Conservation (phyloP, 2,888 invertebrate species). For the Neocrepidodera transversa region DNA sequence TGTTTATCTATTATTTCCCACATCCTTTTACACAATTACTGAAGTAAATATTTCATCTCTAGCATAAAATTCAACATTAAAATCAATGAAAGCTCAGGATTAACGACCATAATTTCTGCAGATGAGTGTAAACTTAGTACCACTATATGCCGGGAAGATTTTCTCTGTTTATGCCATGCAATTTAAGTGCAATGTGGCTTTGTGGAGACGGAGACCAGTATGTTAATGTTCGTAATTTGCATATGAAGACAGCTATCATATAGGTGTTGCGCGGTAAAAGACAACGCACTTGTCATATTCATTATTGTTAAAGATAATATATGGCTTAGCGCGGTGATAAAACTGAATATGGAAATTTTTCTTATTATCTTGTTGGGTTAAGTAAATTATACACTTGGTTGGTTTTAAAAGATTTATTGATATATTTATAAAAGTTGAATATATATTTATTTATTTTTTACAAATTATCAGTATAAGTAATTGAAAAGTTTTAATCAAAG, state of each 20-base stretch:
- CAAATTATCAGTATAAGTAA: no score
- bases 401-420: no score
- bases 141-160: constrained; percentile 4
- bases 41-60: no score
- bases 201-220: constrained; percentile 41
- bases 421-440: no score
- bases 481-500: no score
- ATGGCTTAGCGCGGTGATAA: constrained; percentile 7
- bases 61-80: no score
- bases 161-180: constrained; percentile 37
- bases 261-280: constrained; percentile 40
- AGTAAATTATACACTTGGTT: not conserved
- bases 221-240: constrained; percentile 49
- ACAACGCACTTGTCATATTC: constrained; percentile 35
- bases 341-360: not conserved
- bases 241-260: constrained; percentile 50
- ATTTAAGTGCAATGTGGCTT: constrained; percentile 41
- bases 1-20: no score
- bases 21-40: no score
- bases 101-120: not conserved
- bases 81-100: no score
- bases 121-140: constrained; percentile 4
- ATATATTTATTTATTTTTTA: no score
- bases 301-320: constrained; percentile 30
- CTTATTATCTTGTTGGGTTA: not conserved